Base-by-base conservation (phyloP, 2,888 invertebrate species). In the Dendrolimus houi region DNA sequence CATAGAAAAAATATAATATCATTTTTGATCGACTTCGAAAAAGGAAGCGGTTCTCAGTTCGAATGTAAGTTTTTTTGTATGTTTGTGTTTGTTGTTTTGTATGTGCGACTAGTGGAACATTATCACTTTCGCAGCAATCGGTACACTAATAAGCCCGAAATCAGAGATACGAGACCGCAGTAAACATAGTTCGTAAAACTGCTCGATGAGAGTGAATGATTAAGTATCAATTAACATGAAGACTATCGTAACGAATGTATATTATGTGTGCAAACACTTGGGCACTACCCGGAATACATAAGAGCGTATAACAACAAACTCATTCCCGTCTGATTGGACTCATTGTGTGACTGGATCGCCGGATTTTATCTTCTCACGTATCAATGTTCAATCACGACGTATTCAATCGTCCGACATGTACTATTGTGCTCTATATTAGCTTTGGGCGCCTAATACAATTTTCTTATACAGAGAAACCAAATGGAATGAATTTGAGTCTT, bases 251-350 rank as follows among this genome's bases (percentile, higher is more conserved):
- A 52, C 54, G 59, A 55, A 29, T 29, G 29, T 29, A 29, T 29
- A 29, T 29, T 29, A 29, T 29, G 29, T 29, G 29, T 29, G 12
- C 57, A 62, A 62, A 58, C 57, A 64, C 63, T 57, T 58, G 66
- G 60, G 59, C 57, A 59, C 57, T 58, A 66, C 12, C 47, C 9
- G 47, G 64, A 57, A 64, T 56, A 58, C 63, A 62, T 61, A 61
- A 66, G 59, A 58, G 63, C 60, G 64, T 67, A 66, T 67, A 70
- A 71, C 69, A 71, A 75, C 80, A 75, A 75, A 74, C 75, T 75
- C 72, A 72, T 72, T 73, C 71, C 69, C 67, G 62, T 54, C 72
- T 82, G 83, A 84, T 84, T 84, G 84, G 71, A 68, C 69, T 75
- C 76, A 83, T 83, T 84, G 83, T 85, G 71, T 65, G 68, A 62